These are phyloP conservation scores for Prionailurus viverrinus DNA, from an alignment of 2,113 vertebrate species.

Conservation along the genomic window DNA sequence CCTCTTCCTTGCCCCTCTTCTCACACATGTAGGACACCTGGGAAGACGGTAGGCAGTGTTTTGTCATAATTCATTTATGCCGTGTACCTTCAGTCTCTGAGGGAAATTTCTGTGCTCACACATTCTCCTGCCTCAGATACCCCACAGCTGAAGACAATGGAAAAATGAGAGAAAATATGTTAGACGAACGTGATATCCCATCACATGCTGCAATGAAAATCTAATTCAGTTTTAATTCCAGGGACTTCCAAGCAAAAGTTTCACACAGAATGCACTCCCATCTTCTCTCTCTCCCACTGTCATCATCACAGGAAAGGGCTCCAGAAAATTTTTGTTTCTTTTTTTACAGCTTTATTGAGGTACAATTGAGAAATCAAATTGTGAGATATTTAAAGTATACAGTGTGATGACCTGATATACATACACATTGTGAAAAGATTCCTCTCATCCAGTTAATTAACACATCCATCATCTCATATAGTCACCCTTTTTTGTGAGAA, in stretches of 20 bases:
- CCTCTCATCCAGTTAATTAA: neutral
- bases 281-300: neutral
- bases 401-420: neutral
- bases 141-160: neutral
- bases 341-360: neutral
- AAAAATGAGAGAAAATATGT: neutral
- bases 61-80: neutral
- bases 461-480: neutral
- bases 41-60: neutral
- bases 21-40: neutral
- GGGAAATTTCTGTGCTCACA: neutral
- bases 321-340: neutral
- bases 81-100: neutral
- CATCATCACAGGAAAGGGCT: neutral
- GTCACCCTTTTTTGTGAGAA: neutral
- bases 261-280: neutral
- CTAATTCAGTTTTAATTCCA: slow-evolving; percentile 49
- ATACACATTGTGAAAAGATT: neutral
- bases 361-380: neutral
- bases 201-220: neutral
- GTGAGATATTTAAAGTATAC: neutral
- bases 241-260: neutral
- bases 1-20: neutral
- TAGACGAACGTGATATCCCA: slow-evolving; percentile 23
- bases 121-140: neutral